Conservation (phyloP, 2,797 vertebrate genomes). For the Cryptoblepharus egeriae region DNA sequence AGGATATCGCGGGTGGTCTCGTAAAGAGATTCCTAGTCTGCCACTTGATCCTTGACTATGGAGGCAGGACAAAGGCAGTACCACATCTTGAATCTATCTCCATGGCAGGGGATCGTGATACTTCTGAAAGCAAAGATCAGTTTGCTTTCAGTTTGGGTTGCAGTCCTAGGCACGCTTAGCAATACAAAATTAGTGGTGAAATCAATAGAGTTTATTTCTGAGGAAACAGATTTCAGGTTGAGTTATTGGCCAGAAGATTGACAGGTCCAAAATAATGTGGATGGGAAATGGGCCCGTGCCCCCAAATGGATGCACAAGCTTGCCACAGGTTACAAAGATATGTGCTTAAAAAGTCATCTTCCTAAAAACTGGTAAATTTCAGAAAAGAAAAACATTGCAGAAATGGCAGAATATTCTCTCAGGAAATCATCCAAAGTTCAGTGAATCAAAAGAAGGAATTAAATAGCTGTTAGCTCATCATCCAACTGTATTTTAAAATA, state of each 20-base stretch:
- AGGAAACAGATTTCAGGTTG: neutral
- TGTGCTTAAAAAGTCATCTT: neutral
- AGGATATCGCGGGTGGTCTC: neutral
- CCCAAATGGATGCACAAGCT: neutral
- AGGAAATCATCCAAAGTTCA: constrained; percentile 17
- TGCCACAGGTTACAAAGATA: too few species aligned
- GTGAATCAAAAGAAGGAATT: constrained; percentile 15
- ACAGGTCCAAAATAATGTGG: neutral
- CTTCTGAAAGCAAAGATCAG: neutral
- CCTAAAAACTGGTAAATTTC: neutral
- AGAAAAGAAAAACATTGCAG: constrained; percentile 3
- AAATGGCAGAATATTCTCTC: neutral
- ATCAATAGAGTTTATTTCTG: neutral
- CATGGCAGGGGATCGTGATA: neutral
- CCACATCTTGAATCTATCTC: neutral
- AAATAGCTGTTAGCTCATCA: constrained; percentile 9
- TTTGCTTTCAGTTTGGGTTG: too few species aligned
- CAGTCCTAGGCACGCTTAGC: neutral
- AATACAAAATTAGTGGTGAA: neutral
- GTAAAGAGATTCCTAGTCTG: neutral
- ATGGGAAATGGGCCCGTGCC: neutral
- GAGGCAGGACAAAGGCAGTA: neutral
- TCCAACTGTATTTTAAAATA: neutral
- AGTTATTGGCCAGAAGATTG: neutral
- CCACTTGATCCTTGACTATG: neutral